A percentile compares a stretch with the other conserved stretches of the same genome.
Conservation (phyloP, 2,888 invertebrate species). For the Drosophila cognata region DNA sequence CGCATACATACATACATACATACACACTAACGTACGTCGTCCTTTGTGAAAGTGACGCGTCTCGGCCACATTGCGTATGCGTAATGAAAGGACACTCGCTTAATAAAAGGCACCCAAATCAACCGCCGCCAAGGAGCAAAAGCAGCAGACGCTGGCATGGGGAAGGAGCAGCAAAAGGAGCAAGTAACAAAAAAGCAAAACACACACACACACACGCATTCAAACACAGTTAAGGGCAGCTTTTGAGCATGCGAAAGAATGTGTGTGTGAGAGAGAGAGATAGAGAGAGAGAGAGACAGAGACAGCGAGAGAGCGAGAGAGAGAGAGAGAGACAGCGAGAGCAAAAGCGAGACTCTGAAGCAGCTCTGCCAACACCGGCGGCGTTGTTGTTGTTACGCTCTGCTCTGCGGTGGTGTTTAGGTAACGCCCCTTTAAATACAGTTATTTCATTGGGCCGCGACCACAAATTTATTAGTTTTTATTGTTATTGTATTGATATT, state of each 20-base stretch:
- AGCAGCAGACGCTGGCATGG: conserved; percentile 19
- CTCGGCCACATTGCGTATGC: conserved; percentile 56
- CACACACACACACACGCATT: conserved; percentile 18
- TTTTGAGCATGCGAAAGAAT: neutral
- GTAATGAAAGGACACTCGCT: conserved; percentile 49
- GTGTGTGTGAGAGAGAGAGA: neutral
- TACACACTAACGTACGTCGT: neutral
- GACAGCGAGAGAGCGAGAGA: conserved; percentile 7
- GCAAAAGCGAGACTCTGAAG: conserved; percentile 19
- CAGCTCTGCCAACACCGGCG: conserved; percentile 21
- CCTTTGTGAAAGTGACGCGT: conserved; percentile 4
- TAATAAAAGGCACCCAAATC: conserved; percentile 39
- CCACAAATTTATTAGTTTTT: conserved; percentile 80
- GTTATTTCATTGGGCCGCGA: conserved; percentile 85
- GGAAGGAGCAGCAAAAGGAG: conserved; percentile 7
- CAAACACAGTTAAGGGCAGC: conserved; percentile 35
- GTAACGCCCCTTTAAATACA: conserved; percentile 85
- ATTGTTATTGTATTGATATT: conserved; percentile 77
- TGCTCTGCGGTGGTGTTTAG: conserved; percentile 82
- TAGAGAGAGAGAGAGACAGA: neutral
- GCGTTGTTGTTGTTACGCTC: conserved; percentile 22
- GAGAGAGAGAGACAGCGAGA: neutral
- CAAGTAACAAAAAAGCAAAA: conserved; percentile 14
- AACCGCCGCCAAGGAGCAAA: conserved; percentile 10
- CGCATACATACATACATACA: conserved; percentile 12